phyloP scores from a whole-genome alignment of 2,797 vertebrate species.

The Choloepus didactylus region DNA sequence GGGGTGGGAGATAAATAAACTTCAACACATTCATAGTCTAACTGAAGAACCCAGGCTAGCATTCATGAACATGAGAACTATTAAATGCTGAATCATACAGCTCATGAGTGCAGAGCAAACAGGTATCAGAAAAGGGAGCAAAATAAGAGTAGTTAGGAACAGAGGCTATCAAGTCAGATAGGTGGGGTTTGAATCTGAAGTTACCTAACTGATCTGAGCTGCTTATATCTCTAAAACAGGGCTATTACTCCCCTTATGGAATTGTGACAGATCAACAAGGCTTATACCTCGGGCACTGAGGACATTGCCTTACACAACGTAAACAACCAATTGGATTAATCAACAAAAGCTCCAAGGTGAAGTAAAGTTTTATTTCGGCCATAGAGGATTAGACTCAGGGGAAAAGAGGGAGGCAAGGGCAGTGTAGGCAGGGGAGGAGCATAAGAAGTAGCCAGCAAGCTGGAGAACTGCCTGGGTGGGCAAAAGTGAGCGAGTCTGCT shows the following conservation, averaged over 20 bases:
- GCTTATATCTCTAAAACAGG: conserved; percentile 40
- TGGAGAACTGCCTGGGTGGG: rapidly evolving
- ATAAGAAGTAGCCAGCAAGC: neutral
- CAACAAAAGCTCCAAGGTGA: neutral
- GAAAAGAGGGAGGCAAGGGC: neutral
- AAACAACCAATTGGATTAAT: neutral
- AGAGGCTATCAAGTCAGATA: neutral
- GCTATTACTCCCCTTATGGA: neutral
- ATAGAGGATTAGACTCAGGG: neutral
- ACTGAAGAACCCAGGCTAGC: neutral
- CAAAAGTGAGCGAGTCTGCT: neutral
- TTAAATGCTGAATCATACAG: neutral
- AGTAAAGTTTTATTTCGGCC: neutral
- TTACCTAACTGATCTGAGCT: neutral
- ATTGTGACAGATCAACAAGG: neutral
- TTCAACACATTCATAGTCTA: neutral
- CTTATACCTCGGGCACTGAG: neutral
- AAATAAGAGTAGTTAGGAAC: neutral
- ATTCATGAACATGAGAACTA: neutral
- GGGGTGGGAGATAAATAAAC: neutral
- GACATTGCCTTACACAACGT: neutral
- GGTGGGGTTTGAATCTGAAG: neutral
- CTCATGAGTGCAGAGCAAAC: neutral
- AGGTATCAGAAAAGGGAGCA: neutral
- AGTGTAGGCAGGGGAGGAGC: neutral